Evolutionary conservation across 2,888 invertebrate species (phyloP), one percentile per base, ranked within the genome.

Genomic region (Hesperia comma): DNA sequence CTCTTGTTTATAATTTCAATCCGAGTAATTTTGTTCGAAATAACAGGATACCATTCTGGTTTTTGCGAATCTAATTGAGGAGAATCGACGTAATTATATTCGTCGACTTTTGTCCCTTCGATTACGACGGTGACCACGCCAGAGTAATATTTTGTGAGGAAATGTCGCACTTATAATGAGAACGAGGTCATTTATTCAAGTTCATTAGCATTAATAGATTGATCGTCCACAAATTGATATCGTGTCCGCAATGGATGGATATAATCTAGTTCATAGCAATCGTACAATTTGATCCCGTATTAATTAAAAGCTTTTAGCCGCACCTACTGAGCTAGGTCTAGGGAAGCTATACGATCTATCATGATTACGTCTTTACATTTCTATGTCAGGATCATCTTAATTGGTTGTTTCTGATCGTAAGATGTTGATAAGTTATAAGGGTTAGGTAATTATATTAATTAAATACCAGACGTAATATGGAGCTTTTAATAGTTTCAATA

Each of bases 201-300:
- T 32, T 32, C 32, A 56, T 63, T 63, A 56, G 56, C 55, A 63
- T 63, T 51, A 37, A 61, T 49, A n/a, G 32, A 61, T 32, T 12
- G 43, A 17, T 17, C 21, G 32, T 19, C 55, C 7, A 33, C 37
- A 43, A 46, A 46, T 32, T 37, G 63, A 49, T 63, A 63, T 63
- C 56, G 49, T 46, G 37, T 63, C 37, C 33, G 32, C 15, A 40
- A 53, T 54, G 17, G 40, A 41, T 41, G 14, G n/a, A 12, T 55
- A 10, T 56, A 43, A 63, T 56, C 56, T 56, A 49, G 56, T 63
- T 33, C 10, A 41, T 56, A 46, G 21, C 56, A 26, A 46, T 56
- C 43, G 21, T 7, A 26, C 21, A 33, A 63, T 61, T 63, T 56
- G 56, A 56, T 63, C 55, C 63, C 55, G 55, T 63, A 56, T 46